These are phyloP conservation scores for Leptinotarsa tumamoca DNA, from an alignment of 2,888 invertebrate species.

Conservation along the genomic window DNA sequence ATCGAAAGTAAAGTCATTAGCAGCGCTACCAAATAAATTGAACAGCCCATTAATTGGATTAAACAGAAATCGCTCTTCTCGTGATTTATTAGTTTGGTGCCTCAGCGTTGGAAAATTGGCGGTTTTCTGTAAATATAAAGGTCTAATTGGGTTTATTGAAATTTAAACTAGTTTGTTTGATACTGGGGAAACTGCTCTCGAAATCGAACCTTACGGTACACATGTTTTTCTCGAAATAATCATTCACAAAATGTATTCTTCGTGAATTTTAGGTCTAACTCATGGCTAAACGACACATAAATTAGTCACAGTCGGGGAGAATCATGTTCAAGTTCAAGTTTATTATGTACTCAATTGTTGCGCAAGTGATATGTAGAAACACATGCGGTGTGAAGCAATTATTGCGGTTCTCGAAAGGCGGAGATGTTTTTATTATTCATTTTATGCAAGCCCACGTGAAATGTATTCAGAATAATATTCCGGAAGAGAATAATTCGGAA, in stretches of 20 bases:
- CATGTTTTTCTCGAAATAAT: neutral
- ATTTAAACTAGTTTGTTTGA: no score
- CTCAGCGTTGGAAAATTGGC: constrained; percentile 3
- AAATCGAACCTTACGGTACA: neutral
- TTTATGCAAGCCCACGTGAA: neutral
- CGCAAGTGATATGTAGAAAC: neutral
- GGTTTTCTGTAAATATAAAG: constrained; percentile 25
- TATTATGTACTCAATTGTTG: neutral
- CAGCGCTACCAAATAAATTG: constrained; percentile 36
- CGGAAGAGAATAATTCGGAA: no score
- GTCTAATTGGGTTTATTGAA: no score
- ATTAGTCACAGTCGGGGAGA: neutral
- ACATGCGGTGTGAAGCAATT: neutral
- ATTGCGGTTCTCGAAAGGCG: neutral
- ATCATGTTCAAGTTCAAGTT: constrained; percentile 5
- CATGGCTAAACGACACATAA: neutral
- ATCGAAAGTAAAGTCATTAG: constrained; percentile 29
- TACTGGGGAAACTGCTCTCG: no score
- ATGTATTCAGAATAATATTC: neutral
- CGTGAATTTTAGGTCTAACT: no score
- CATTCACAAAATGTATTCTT: no score
- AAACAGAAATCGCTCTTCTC: constrained; percentile 41
- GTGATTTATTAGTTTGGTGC: constrained; percentile 21
- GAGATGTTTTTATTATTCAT: neutral
- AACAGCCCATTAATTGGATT: constrained; percentile 42